These are phyloP conservation scores for Chloebia gouldiae DNA, from an alignment of 2,113 vertebrate species.

Conservation along the genomic window DNA sequence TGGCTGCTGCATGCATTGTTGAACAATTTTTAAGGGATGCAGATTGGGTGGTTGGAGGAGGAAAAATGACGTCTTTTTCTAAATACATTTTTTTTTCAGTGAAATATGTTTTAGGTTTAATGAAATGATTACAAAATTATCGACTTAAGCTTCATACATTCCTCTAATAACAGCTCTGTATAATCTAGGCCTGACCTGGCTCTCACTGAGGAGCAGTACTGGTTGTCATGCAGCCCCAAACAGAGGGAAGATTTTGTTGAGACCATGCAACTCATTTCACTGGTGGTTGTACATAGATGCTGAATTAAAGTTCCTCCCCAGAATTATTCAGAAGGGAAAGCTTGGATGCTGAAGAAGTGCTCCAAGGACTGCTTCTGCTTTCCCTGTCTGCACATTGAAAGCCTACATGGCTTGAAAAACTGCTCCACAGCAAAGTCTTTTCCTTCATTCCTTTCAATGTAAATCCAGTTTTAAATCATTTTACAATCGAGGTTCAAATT, in stretches of 20 bases:
- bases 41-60: slow-evolving; percentile 1
- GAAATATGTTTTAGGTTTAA: slow-evolving; percentile 5
- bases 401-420: neutral
- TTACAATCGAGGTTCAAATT: neutral
- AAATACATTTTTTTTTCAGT: neutral
- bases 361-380: neutral
- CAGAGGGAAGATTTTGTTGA: neutral
- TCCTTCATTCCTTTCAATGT: neutral
- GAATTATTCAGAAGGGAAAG: neutral
- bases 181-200: slow-evolving; percentile 7
- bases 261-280: slow-evolving; percentile 4
- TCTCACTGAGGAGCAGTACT: neutral
- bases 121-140: slow-evolving; percentile 2
- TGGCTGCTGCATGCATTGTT: slow-evolving; percentile 41
- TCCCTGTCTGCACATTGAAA: neutral
- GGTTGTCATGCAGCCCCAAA: neutral
- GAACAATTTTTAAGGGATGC: slow-evolving; percentile 51
- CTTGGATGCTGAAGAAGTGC: neutral
- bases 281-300: neutral
- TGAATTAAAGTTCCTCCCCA: neutral
- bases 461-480: neutral
- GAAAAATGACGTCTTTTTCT: slow-evolving; percentile 17
- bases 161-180: neutral
- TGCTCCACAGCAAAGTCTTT: neutral
- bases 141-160: neutral